These are phyloP conservation scores for Allacma fusca DNA, from an alignment of 2,888 invertebrate genomes.

Conservation along the genomic window DNA sequence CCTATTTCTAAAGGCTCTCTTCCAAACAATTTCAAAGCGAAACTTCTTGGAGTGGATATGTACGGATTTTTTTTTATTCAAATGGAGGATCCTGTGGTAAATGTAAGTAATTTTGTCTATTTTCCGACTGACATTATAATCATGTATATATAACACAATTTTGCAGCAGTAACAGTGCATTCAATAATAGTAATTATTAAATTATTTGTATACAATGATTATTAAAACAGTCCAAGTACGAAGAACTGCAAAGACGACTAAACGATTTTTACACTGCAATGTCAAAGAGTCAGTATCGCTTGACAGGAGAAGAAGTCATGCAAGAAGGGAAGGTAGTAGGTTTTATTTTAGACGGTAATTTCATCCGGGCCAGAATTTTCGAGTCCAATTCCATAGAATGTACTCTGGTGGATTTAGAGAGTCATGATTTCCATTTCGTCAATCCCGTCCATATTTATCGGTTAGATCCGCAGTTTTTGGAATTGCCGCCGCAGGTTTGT, in stretches of 20 bases:
- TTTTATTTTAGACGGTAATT: neutral
- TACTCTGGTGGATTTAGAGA: constrained; percentile 14
- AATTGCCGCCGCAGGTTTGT: constrained; percentile 7
- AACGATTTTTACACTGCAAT: too few relatives aligned
- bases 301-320: too few relatives aligned
- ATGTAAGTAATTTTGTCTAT: neutral
- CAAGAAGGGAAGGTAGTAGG: too few relatives aligned
- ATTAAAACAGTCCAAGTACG: too few relatives aligned
- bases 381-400: neutral
- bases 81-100: neutral
- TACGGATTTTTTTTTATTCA: neutral
- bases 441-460: neutral
- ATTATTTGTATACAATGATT: too few relatives aligned
- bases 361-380: neutral
- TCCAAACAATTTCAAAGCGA: neutral
- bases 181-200: too few relatives aligned
- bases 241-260: too few relatives aligned
- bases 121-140: too few relatives aligned
- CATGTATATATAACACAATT: too few relatives aligned
- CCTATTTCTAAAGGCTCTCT: too few relatives aligned
- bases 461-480: neutral
- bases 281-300: too few relatives aligned
- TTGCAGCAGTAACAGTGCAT: too few relatives aligned
- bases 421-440: constrained; percentile 18
- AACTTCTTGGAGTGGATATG: neutral